Evolutionary conservation across 2,888 invertebrate species (phyloP), one percentile per base, ranked within the genome.

Genomic region (Megaustenia siamemsis): DNA sequence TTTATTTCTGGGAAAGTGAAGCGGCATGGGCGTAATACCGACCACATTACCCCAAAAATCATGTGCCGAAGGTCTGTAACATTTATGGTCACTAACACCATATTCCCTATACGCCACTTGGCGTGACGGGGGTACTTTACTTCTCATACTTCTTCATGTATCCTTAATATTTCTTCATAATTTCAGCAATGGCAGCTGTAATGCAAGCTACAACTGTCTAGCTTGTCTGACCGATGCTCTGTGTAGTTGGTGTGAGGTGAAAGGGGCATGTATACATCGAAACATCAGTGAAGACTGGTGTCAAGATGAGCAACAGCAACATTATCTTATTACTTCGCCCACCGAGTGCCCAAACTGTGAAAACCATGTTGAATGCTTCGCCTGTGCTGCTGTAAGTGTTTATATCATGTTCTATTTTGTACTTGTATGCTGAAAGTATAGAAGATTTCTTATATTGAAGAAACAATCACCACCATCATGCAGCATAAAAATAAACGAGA

Each of bases 241-340:
- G 28, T 98, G 98, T 92, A 97, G 97, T 1, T 98, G 98, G 98
- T 98, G 98, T 93, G 97, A 86, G 43, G 87, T 95, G 95, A 76
- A 97, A 97, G 93, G 95, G n/a, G 63, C 21, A 21, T 97, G 88
- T 94, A 96, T 10, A 95, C 97, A 81, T 21, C 89, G 91, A 66
- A 89, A 86, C 43, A 35, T 49, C n/a, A 83, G 66, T 28, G 75
- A 80, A 28, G 85, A 82, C n/a, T 68, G 49, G 24, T 88, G 86
- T 79, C 78, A 79, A 21, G 86, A 84, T 2, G 86, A 86, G 1
- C 81, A 87, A 53, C 80, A 86, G 69, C 97, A 97, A 92, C 95
- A 88, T 80, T 97, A 97, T 92, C 95, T 98, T 24, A 97, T 97
- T 1, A 95, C 97, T 88, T 96, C 96, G 90, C 97, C 97, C 0